Evolutionary conservation across 2,797 vertebrate genomes (phyloP).

Genomic region (Parauchenoglanis ngamensis): DNA sequence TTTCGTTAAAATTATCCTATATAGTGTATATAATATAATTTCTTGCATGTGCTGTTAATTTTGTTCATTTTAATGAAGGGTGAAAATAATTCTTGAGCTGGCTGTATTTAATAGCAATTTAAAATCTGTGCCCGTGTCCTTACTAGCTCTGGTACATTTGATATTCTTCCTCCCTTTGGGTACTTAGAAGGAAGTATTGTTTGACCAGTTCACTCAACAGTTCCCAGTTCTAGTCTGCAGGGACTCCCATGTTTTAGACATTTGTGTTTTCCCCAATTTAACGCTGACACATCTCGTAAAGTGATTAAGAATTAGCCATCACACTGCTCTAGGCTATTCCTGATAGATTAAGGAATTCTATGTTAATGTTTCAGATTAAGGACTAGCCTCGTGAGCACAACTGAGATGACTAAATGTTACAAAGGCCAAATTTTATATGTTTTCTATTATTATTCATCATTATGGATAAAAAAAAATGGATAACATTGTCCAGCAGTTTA

Average conservation of each 20-base stretch:
- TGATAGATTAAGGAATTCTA: not conserved
- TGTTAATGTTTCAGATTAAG: not conserved
- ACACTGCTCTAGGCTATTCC: not conserved
- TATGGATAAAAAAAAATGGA: not conserved
- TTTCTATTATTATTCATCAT: no score
- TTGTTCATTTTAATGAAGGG: not conserved
- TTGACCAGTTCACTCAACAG: not conserved
- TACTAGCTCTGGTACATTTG: not conserved
- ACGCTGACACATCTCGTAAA: not conserved
- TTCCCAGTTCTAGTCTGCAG: not conserved
- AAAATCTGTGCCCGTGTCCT: not conserved
- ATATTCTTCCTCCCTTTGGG: not conserved
- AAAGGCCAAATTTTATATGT: no score
- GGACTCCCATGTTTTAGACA: not conserved
- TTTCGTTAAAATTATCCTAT: not conserved
- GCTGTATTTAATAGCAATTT: no score
- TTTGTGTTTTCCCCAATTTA: not conserved
- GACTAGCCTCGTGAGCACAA: not conserved
- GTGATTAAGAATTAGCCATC: not conserved
- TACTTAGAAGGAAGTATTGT: not conserved
- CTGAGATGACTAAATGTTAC: not conserved
- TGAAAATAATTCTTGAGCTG: not conserved
- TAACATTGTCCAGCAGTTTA: not conserved
- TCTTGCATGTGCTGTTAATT: not conserved
- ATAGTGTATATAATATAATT: not conserved